Conservation (phyloP, 2,113 vertebrate species). For the Nipponia nippon region DNA sequence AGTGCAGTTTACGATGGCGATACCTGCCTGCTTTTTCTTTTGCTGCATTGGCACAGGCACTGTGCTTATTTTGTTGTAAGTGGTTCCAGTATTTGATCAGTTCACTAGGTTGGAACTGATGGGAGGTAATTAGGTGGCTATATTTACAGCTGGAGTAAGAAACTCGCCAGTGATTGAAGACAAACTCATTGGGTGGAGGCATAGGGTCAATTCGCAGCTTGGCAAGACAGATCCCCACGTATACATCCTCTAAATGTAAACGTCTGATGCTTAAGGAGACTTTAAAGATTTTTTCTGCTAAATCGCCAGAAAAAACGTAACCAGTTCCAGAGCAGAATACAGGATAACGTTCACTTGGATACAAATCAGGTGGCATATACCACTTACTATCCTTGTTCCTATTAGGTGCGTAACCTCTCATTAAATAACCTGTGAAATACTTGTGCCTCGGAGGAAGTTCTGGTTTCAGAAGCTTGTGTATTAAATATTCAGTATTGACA, state of each 20-base stretch:
- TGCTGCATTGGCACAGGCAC: constrained; percentile 83
- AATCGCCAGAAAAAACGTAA: constrained; percentile 93
- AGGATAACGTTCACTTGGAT: constrained; percentile 88
- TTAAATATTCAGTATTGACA: constrained; percentile 93
- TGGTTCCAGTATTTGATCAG: constrained; percentile 96
- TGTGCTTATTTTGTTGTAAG: constrained; percentile 92
- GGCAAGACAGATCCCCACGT: constrained; percentile 91
- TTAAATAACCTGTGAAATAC: constrained; percentile 94
- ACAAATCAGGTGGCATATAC: constrained; percentile 93
- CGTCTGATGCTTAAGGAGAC: constrained; percentile 83
- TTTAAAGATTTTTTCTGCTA: constrained; percentile 88
- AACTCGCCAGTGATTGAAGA: constrained; percentile 98
- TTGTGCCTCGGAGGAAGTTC: constrained; percentile 79
- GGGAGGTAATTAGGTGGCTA: constrained; percentile 95
- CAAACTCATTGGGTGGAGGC: constrained; percentile 89
- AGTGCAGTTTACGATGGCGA: constrained; percentile 82
- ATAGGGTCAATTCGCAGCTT: constrained; percentile 88
- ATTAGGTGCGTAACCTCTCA: constrained; percentile 89
- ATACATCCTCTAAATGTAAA: constrained; percentile 94
- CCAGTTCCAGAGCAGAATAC: constrained; percentile 97
- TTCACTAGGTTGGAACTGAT: constrained; percentile 92
- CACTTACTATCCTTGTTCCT: constrained; percentile 94
- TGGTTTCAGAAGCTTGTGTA: constrained; percentile 89
- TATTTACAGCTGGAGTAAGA: constrained; percentile 98
- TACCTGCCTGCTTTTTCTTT: constrained; percentile 81